Evolutionary conservation across 2,888 invertebrate species (phyloP), one percentile per base, ranked within the genome.

Genomic region (Chirona hameri): DNA sequence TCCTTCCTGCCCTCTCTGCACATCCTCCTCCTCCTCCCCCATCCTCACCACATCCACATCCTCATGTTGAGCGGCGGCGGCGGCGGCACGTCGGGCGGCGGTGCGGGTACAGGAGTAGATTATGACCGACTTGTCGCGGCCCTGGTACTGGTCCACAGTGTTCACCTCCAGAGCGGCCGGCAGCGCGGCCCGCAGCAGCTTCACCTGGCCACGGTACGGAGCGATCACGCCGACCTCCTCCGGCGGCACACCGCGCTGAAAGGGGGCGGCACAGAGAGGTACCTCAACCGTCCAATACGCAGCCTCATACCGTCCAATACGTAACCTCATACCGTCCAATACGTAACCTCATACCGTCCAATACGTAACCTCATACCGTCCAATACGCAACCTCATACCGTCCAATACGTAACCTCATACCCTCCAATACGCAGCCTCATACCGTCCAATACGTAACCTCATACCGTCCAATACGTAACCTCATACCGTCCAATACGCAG

Each of bases 121-220:
- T 83, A 97, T 93, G 18, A 97, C 91, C 65, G 93, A 91, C 88
- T 98, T 99, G 88, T 99, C 99, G 83, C 95, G 91, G 4, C 99
- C 99, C 89, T 99, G 99, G 89, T 95, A 99, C 89, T 97, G 97
- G 89, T 99, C 99, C 0, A 99, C 96, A 0, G 99, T 99, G 88
- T 95, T 98, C 46, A 96, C 93, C 89, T 98, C 97, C 15, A 94
- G 10, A n/a, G 57, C 29, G 65, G 31, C 72, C 21, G 65, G 55
- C 81, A 94, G 52, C 3, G 57, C 18, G 18, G 84, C 83, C 57
- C 85, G 82, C 15, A 91, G 87, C 9, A 93, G 89, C 5, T 91
- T 90, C 0, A 98, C 97, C 90, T 99, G 99, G n/a, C 93, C 93
- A 76, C 94, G 91, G 88, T 94, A 99, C 0, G 98, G 96, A 0